Evolutionary conservation across 2,888 invertebrate species (phyloP).

Genomic region (Phania funesta): DNA sequence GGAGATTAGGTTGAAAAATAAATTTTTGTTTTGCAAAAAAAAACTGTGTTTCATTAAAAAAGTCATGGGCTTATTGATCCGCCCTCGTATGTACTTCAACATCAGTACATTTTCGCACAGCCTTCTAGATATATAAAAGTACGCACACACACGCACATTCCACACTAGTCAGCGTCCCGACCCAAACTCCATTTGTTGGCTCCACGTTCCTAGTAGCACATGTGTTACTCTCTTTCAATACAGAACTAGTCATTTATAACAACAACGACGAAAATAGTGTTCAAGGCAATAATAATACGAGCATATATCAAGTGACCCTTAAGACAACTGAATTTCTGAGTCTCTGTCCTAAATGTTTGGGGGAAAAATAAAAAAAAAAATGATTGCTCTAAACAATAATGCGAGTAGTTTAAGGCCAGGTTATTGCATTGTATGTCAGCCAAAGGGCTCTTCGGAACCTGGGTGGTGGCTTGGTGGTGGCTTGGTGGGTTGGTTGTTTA

Average conservation of each 20-base stretch:
- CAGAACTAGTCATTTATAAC: background rate
- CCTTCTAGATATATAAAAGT: background rate
- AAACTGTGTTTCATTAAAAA: too few relatives aligned
- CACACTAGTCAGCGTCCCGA: background rate
- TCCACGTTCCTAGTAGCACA: background rate
- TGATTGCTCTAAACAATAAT: constrained; percentile 11
- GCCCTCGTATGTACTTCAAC: constrained; percentile 76
- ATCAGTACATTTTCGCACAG: constrained; percentile 52
- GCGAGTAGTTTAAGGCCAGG: constrained; percentile 26
- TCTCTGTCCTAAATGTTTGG: background rate
- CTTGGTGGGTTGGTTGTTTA: background rate
- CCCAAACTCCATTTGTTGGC: background rate
- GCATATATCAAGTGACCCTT: constrained; percentile 5
- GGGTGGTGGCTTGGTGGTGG: background rate
- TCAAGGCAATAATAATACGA: background rate
- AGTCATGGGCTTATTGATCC: too few relatives aligned
- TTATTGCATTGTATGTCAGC: background rate
- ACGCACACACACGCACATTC: background rate
- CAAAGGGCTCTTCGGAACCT: background rate
- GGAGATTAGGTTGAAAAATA: too few relatives aligned
- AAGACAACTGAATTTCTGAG: constrained; percentile 2
- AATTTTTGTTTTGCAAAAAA: too few relatives aligned
- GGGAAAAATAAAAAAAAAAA: background rate
- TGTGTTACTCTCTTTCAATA: background rate
- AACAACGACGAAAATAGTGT: constrained; percentile 29